A percentile compares a stretch with the other conserved stretches of the same genome.
Evolutionary conservation across 1,140 invertebrate genomes (phyloP).

Genomic region (Drosophila prosaltans): DNA sequence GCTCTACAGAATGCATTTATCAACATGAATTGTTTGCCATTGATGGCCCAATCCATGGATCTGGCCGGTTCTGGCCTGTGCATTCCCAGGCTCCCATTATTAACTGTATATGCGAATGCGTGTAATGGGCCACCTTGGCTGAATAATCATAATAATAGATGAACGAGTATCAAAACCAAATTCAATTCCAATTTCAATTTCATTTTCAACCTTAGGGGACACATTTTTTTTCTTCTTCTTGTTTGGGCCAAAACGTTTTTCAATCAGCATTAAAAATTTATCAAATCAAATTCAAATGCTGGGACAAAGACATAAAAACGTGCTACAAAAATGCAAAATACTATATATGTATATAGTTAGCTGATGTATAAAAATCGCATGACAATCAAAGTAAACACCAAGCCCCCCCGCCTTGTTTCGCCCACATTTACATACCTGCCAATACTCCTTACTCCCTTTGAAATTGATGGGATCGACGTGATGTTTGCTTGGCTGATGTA

Average conservation of each 20-base stretch:
- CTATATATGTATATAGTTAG: not conserved
- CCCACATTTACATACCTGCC: not conserved
- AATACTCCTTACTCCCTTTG: no score
- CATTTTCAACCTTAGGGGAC: slow-evolving; percentile 50
- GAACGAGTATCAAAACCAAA: slow-evolving; percentile 39
- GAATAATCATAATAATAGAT: slow-evolving; percentile 56
- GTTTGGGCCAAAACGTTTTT: slow-evolving; percentile 65
- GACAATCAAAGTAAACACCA: slow-evolving; percentile 59
- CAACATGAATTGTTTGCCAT: slow-evolving; percentile 69
- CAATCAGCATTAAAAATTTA: slow-evolving; percentile 81
- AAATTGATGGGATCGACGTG: slow-evolving; percentile 66
- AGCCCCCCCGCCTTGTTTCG: not conserved
- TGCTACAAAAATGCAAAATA: slow-evolving; percentile 67
- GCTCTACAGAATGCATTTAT: slow-evolving; percentile 67
- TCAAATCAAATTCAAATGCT: slow-evolving; percentile 77
- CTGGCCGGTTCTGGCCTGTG: slow-evolving; percentile 16
- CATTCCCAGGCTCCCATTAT: slow-evolving; percentile 71
- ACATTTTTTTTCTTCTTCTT: slow-evolving; percentile 38
- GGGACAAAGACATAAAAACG: slow-evolving; percentile 27
- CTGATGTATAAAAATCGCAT: slow-evolving; percentile 71
- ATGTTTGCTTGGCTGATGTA: slow-evolving; percentile 51
- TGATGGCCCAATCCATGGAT: slow-evolving; percentile 43
- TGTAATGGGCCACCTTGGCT: slow-evolving; percentile 75
- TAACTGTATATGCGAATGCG: slow-evolving; percentile 53
- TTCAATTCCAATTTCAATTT: slow-evolving; percentile 32